Base-by-base conservation (phyloP, 2,888 invertebrate genomes). In the Scaptodrosophila latifasciaeformis region DNA sequence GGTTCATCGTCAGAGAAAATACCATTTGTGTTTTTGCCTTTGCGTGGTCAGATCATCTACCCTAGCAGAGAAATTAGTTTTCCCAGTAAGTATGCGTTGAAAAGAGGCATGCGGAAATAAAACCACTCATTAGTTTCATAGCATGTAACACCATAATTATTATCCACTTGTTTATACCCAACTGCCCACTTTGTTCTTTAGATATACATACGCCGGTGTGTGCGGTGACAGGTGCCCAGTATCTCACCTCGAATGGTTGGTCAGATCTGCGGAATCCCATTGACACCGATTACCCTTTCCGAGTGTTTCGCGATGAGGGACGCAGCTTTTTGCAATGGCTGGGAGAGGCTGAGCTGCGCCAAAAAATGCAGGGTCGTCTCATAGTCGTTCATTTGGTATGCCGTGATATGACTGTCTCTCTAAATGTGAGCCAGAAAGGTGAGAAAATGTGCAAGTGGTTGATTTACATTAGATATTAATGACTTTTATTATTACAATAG, bases 41-140 rank as follows among this genome's bases (percentile, higher is more conserved):
- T 94, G 62, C 92, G 93, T 82, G 94, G 94, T 37, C 95, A 95
- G 87, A 93, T 96, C 70, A 92, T 96, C 71, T 93, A 96, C 87
- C 95, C 95, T 1, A 93, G 94, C 64, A 92, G 92, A 75, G 94
- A 95, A 88, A 94, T 96, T 81, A 91, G 90, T 74, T 93, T 96
- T 85, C 89, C 92, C 86, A 93, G 86, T 86, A 77, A 82, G 81
- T 74, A 64, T 47, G 15, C 24, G 4, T 7, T 52, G 42, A 39
- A 39, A 7, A 21, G 42, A n/a, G 39, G 39, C 39, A 5, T 4
- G 17, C 42, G 19, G 43, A 19, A 3, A 15, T 15, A 10, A n/a
- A 24, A 9, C 42, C 13, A n/a, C 10, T 15, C 15, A 34, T 34
- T 34, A 34, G 34, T 10, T 13, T n/a, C 6, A 34, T n/a, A 13